phyloP scores from a whole-genome alignment of 2,113 vertebrate species.

The Salvelinus sp. region DNA sequence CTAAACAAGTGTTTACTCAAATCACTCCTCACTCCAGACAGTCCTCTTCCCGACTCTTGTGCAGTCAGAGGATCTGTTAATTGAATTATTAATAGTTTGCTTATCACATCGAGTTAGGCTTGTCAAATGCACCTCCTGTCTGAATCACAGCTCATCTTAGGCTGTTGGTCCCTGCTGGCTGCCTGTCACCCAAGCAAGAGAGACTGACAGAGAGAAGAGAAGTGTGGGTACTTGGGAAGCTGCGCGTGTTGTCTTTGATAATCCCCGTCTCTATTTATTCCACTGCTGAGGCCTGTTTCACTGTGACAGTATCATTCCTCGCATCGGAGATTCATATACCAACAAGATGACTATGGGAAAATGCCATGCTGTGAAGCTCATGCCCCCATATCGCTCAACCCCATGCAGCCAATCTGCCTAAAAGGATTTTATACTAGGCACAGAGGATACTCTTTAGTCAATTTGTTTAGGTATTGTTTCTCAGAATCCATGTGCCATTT shows the following conservation, averaged over 20 bases:
- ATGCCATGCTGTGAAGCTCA: conserved; percentile 45
- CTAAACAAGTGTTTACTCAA: not conserved
- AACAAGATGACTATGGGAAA: conserved; percentile 64
- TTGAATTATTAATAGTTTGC: not conserved
- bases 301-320: conserved; percentile 69
- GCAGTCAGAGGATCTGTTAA: not conserved
- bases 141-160: not conserved
- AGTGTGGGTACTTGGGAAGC: conserved; percentile 30
- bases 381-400: not conserved
- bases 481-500: not conserved
- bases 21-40: not conserved
- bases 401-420: not conserved
- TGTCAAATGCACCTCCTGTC: not conserved
- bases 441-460: not conserved
- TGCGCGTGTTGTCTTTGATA: conserved; percentile 56
- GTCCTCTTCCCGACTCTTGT: not conserved
- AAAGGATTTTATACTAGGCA: not conserved
- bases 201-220: conserved; percentile 48
- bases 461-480: not conserved
- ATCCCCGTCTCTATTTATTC: conserved; percentile 58
- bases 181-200: conserved; percentile 17
- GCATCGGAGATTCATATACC: conserved; percentile 62
- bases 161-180: not conserved
- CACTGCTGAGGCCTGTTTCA: conserved; percentile 55
- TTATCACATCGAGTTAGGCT: not conserved